Evolutionary conservation across 2,888 invertebrate genomes (phyloP).

Genomic region (Drosophila picticornis): DNA sequence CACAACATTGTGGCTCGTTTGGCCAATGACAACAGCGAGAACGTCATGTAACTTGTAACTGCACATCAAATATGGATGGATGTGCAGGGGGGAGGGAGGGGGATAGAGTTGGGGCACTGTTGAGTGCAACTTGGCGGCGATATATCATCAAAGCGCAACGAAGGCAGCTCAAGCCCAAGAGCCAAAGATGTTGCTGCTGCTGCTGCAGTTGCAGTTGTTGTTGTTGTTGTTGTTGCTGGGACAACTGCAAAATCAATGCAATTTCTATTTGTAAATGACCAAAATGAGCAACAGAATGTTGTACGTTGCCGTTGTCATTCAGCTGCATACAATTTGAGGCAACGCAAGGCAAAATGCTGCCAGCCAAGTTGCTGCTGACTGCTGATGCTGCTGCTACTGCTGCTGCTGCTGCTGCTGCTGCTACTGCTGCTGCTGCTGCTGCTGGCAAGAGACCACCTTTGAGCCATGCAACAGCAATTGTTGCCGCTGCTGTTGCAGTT

Average conservation of each 20-base stretch:
- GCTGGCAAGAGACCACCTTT: slow-evolving; percentile 77
- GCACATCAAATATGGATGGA: slow-evolving; percentile 75
- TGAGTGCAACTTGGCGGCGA: slow-evolving; percentile 65
- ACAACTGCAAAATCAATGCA: slow-evolving; percentile 71
- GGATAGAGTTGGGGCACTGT: slow-evolving; percentile 2
- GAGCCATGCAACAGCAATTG: slow-evolving; percentile 67
- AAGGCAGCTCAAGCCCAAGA: slow-evolving; percentile 24
- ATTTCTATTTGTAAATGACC: slow-evolving; percentile 82
- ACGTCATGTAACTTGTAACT: slow-evolving; percentile 77
- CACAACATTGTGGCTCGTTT: slow-evolving; percentile 74
- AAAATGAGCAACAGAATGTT: slow-evolving; percentile 64
- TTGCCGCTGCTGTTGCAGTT: slow-evolving; percentile 47
- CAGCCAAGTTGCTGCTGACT: slow-evolving; percentile 38
- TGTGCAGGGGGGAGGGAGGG: slow-evolving; percentile 2
- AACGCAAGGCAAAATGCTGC: slow-evolving; percentile 34
- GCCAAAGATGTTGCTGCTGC: slow-evolving; percentile 27
- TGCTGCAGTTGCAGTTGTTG: slow-evolving; percentile 11
- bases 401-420: slow-evolving; percentile 42
- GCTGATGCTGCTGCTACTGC: slow-evolving; percentile 23
- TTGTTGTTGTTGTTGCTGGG: slow-evolving; percentile 7
- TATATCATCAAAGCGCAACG: slow-evolving; percentile 72
- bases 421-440: slow-evolving; percentile 34
- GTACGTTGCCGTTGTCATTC: slow-evolving; percentile 40
- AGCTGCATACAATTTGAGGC: slow-evolving; percentile 51
- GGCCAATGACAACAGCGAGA: slow-evolving; percentile 67